Base-by-base conservation (phyloP, 64 coral and sea anemone species). In the Montipora cactus region DNA sequence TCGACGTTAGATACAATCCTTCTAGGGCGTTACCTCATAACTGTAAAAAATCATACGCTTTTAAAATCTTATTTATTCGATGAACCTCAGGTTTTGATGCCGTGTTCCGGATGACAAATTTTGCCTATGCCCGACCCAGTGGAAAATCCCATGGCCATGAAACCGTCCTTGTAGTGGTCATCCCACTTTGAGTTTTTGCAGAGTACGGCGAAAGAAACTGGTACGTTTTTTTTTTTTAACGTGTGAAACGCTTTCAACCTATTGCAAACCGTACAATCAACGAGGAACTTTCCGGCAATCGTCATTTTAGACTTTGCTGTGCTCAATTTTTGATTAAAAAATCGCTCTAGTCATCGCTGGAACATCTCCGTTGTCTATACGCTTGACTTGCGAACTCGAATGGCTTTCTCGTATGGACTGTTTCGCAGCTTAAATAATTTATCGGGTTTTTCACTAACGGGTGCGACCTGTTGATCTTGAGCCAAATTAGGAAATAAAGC, bases 391-490 rank as follows among this genome's bases (percentile, higher is more conserved):
- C 67, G 46, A 86, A 72, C 50, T 70, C 82, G 50, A 86, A 86
- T 86, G 82, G 66, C 19, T 71, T 86, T 51, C 44, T 86, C 67
- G 16, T 12, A 20, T 57, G 53, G 53, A 8, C 53, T 16, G 70
- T 86, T 68, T 67, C 66, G 66, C 64, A 46, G 44, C 37, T 47
- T 86, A 62, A 86, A 86, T 86, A 86, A 86, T 86, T 86, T 72
- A 86, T 37, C 46, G 47, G 8, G 18, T 50, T 49, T 84, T 86
- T 8, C 47, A 44, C 16, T n/a, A 50, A 46, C 82, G 44, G 82
- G 82, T 86, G 47, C 19, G 12, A 86, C 82, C 82, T 86, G 82
- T 86, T 86, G 82, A 86, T 86, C 82, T 21, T 18, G 68, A 86
- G 18, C 82, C 82, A 86, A 84, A 86, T 86, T 86, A 86, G 82